phyloP scores from a whole-genome alignment of 1,140 invertebrate species.

The Macrocentrus cingulum region DNA sequence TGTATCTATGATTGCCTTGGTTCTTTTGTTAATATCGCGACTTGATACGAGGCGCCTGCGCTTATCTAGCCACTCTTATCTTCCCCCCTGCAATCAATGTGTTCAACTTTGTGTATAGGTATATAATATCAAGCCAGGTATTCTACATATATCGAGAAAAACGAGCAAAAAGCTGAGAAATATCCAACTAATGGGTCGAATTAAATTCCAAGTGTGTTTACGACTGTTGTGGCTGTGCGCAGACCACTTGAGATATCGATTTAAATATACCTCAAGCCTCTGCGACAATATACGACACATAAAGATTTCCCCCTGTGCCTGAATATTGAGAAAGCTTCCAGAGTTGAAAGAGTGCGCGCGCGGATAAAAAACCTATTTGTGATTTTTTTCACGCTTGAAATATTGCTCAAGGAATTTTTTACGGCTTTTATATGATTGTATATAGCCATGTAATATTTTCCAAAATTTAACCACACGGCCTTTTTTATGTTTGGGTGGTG shows the following conservation, averaged over 20 bases:
- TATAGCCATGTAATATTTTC: no score
- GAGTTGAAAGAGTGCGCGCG: no score
- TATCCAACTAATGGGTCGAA: slow-evolving; percentile 17
- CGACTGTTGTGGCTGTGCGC: slow-evolving; percentile 13
- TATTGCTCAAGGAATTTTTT: no score
- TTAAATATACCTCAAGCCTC: slow-evolving; percentile 10
- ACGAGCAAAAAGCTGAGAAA: slow-evolving; percentile 1
- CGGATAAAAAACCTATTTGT: no score
- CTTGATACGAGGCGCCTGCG: slow-evolving; percentile 5
- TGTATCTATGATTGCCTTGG: no score
- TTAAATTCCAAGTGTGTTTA: slow-evolving; percentile 24
- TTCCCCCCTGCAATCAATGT: slow-evolving; percentile 12
- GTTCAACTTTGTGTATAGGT: slow-evolving; percentile 1
- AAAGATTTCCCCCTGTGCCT: not conserved
- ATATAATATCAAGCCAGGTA: not conserved
- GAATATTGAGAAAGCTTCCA: no score
- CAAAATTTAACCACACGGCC: no score
- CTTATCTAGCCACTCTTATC: slow-evolving; percentile 23
- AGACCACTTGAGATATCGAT: slow-evolving; percentile 24
- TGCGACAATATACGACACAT: not conserved
- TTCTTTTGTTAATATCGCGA: no score
- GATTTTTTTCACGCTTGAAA: no score
- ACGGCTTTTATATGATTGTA: no score
- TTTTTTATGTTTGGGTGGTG: slow-evolving; percentile 14
- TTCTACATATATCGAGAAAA: not conserved